phyloP scores from a whole-genome alignment of 2,113 vertebrate species.

The Edolisoma coerulescens region DNA sequence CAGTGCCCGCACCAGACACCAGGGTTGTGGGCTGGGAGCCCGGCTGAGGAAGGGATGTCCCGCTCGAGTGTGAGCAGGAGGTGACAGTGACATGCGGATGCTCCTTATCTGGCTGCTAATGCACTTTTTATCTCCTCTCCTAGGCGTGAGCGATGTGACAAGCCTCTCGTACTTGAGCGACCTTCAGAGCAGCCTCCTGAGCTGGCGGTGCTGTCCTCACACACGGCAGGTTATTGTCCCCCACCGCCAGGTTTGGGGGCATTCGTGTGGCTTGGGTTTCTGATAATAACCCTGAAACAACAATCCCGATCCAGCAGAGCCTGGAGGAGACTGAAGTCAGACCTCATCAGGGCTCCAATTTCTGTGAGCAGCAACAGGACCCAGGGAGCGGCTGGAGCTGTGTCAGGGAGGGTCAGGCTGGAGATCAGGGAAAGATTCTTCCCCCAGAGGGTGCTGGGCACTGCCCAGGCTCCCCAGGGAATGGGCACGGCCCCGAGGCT shows the following conservation, averaged over 20 bases:
- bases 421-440: not conserved
- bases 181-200: not conserved
- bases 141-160: not conserved
- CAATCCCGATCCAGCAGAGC: not conserved
- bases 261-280: not conserved
- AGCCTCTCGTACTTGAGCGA: not conserved
- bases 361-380: not conserved
- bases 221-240: not conserved
- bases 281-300: not conserved
- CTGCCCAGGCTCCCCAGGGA: not conserved
- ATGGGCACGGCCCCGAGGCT: not conserved
- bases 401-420: fast-evolving
- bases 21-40: not conserved
- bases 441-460: not conserved
- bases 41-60: not conserved
- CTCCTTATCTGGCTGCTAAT: constrained; percentile 19
- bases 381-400: not conserved
- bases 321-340: not conserved
- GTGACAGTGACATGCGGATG: not conserved
- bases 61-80: not conserved
- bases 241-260: not conserved
- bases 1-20: not conserved
- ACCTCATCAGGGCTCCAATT: not conserved
- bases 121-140: constrained; percentile 21
- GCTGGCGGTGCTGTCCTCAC: not conserved